Base-by-base conservation (phyloP, 2,888 invertebrate genomes). In the Drosophila incognita region DNA sequence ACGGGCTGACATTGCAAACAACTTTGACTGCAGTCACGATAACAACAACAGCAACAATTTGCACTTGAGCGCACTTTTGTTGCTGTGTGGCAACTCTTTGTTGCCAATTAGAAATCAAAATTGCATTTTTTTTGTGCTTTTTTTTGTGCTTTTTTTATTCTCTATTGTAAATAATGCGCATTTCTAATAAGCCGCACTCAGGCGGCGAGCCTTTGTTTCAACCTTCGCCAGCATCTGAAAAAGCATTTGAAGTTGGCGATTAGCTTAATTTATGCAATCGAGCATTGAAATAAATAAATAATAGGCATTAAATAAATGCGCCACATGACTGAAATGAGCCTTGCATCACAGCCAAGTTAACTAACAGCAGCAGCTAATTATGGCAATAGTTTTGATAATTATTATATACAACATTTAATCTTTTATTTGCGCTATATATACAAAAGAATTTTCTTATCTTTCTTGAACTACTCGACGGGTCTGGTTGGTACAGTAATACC, bases 91-190 rank as follows among this genome's bases (percentile, higher is more conserved):
- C 65, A 78, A 69, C 78, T 82, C 72, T 86, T 49, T 46, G 67
- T 69, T 63, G 83, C 71, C 76, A 84, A 83, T 86, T 89, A 79
- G 76, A 82, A 81, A 87, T 78, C 83, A 73, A 81, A 87, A 86
- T 72, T 83, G 64, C 70, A 21, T 5, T 40, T 56, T 56, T 29
- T 54, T 27, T 18, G 8, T 53, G 2, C 1, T 18, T 11, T 15
- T 11, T 15, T 27, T 33, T 0, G 10, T 33, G 31, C 33, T 33
- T 21, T 13, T 46, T 24, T n/a, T 83, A 75, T 79, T 60, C 53
- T 79, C 21, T 63, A 48, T 57, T 54, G 38, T 33, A 80, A 86
- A 82, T 81, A 89, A 86, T 89, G 89, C 85, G 86, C 89, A 86
- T 86, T 86, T 89, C 83, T 79, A 89, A 87, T 86, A 70, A 83